These are phyloP conservation scores for Drosophila sproati DNA, from an alignment of 1,140 invertebrate genomes.

Conservation along the genomic window DNA sequence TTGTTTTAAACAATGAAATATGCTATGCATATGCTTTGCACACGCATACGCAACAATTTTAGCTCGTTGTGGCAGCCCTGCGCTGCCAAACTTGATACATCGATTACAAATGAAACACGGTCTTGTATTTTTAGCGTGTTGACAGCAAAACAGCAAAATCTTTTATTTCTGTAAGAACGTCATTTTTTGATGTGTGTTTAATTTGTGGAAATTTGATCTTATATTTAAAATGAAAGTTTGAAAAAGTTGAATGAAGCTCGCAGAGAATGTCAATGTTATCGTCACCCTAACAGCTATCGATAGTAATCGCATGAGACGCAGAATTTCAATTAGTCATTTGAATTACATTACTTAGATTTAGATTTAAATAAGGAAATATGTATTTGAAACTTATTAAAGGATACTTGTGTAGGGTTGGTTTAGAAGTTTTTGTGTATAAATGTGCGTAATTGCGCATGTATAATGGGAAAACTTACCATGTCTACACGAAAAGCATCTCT, in stretches of 20 bases:
- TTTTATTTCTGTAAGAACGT: neutral
- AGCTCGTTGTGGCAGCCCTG: conserved; percentile 27
- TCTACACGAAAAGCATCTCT: no score
- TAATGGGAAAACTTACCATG: no score
- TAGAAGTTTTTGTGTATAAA: no score
- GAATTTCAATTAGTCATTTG: neutral
- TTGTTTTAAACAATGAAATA: conserved; percentile 58
- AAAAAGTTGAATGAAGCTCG: neutral
- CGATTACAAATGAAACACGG: conserved; percentile 10
- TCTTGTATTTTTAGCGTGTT: neutral
- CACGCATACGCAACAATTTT: conserved; percentile 73
- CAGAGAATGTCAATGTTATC: conserved; percentile 28
- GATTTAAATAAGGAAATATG: no score
- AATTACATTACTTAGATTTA: neutral
- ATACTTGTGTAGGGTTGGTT: no score
- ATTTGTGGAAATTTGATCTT: neutral
- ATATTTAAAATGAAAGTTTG: neutral
- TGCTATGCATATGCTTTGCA: conserved; percentile 54
- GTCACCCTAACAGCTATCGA: neutral
- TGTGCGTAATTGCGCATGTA: no score
- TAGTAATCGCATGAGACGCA: neutral
- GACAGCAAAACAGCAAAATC: neutral
- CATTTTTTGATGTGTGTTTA: conserved; percentile 7
- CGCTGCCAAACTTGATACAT: conserved; percentile 20
- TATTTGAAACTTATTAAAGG: no score